Base-by-base conservation (phyloP, 2,888 invertebrate species). In the Harmothoe impar region DNA sequence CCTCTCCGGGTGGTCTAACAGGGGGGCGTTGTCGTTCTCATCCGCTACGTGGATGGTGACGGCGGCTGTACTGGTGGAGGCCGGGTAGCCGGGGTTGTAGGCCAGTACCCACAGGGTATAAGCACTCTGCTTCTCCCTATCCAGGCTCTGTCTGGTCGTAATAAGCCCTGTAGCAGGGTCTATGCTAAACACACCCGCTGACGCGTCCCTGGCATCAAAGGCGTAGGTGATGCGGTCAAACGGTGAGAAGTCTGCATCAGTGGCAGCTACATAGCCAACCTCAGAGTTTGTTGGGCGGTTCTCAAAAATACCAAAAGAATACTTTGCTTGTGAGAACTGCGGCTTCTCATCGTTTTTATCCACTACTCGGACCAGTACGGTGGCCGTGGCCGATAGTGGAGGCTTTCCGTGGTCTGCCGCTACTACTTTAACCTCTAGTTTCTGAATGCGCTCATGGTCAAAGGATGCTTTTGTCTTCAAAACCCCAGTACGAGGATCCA, bases 281-380 rank as follows among this genome's bases (percentile, higher is more conserved):
- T 90, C 89, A 20, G 91, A 77, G 31, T 77, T 7, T 3, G 62
- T 72, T 5, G 89, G 86, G 62, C 62, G 51, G 51, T 91, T 91
- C 56, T 91, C 91, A 77, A 62, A 91, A 0, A 91, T 52, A 0
- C 90, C 89, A 77, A 91, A 90, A 3, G 77, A 54, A 35, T 91
- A 91, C 17, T 72, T 88, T n/a, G 52, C 23, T 62, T 91, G 84
- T 25, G 68, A 51, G 89, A 95, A 93, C n/a, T 93, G 89, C 0
- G 94, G 94, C 12, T 91, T 68, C 81, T 94, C 94, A 88, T 94
- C 94, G 84, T 95, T 94, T n/a, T 93, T 91, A 78, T 94, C 95
- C 12, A 92, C 91, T 0, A 95, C 93, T 51, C 92, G 91, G 7
- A 95, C 92, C 10, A 90, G 92, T 0, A 94, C 93, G 20, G 90